phyloP scores from a whole-genome alignment of 2,888 invertebrate genomes.

The Protophormia terraenovae region DNA sequence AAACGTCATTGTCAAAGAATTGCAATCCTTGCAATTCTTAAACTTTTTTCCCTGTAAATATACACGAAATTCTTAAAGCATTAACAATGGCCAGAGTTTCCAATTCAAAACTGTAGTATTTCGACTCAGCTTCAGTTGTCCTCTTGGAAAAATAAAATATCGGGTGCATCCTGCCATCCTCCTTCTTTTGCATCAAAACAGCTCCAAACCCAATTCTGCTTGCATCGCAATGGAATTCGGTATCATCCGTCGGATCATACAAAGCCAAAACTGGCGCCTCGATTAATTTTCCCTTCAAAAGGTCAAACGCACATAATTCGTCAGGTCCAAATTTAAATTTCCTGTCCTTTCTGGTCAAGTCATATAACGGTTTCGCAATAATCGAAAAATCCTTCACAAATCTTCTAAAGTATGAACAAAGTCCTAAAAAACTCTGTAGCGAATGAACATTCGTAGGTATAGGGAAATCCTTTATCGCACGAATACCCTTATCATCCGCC shows the following conservation, averaged over 20 bases:
- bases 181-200: conserved; percentile 74
- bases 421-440: conserved; percentile 42
- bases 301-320: conserved; percentile 36
- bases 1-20: conserved; percentile 57
- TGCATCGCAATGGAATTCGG: conserved; percentile 77
- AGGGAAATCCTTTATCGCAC: neutral
- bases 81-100: neutral
- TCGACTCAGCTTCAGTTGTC: neutral
- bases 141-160: conserved; percentile 73
- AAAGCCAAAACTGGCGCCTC: conserved; percentile 52
- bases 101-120: too few species aligned
- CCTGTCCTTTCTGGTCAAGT: conserved; percentile 58
- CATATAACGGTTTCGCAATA: conserved; percentile 45
- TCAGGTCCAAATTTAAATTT: conserved; percentile 18
- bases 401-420: conserved; percentile 53
- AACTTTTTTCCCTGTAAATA: too few species aligned
- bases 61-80: neutral
- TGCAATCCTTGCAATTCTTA: neutral
- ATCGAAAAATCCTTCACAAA: conserved; percentile 37
- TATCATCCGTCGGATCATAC: conserved; percentile 73
- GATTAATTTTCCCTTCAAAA: conserved; percentile 48
- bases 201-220: conserved; percentile 74
- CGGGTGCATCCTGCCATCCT: conserved; percentile 71
- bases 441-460: conserved; percentile 10
- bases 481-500: conserved; percentile 1